phyloP scores from a whole-genome alignment of 2,797 vertebrate genomes.

The Betta splendens region DNA sequence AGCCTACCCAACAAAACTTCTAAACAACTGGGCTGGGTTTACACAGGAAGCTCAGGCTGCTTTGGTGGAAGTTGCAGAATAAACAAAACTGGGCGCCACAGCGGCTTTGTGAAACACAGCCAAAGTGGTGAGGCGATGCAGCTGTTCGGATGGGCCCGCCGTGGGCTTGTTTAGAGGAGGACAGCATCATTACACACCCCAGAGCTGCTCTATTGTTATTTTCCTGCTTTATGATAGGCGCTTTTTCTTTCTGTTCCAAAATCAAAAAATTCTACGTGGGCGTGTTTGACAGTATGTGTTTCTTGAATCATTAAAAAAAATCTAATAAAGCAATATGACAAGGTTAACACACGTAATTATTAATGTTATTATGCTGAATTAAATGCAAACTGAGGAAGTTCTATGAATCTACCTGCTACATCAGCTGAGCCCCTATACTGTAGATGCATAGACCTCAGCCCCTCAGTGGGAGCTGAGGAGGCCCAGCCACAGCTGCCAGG shows the following conservation, averaged over 20 bases:
- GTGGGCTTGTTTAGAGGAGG: conserved; percentile 36
- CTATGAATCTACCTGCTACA: conserved; percentile 14
- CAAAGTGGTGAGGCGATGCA: conserved; percentile 64
- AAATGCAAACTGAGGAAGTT: conserved; percentile 20
- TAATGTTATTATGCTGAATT: too few species aligned
- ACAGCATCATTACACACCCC: conserved; percentile 12
- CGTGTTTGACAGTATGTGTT: too few species aligned
- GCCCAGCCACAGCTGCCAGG: conserved; percentile 61
- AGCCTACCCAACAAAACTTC: conserved; percentile 52
- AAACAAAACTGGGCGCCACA: conserved; percentile 49
- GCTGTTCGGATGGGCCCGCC: conserved; percentile 45
- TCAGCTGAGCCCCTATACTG: conserved; percentile 18
- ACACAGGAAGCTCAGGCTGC: conserved; percentile 33
- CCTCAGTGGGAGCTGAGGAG: conserved; percentile 41
- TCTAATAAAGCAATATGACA: conserved; percentile 9
- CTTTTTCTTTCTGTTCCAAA: not conserved
- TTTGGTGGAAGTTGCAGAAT: conserved; percentile 40
- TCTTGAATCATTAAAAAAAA: not conserved
- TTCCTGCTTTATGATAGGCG: conserved; percentile 14
- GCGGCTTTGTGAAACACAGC: conserved; percentile 43
- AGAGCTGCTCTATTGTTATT: conserved; percentile 23
- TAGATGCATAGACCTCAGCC: conserved; percentile 23
- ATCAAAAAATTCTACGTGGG: not conserved
- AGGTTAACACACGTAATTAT: too few species aligned
- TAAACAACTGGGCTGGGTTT: conserved; percentile 62